These are phyloP conservation scores for Arothron firmamentum DNA, from an alignment of 2,113 vertebrate species.

Conservation along the genomic window DNA sequence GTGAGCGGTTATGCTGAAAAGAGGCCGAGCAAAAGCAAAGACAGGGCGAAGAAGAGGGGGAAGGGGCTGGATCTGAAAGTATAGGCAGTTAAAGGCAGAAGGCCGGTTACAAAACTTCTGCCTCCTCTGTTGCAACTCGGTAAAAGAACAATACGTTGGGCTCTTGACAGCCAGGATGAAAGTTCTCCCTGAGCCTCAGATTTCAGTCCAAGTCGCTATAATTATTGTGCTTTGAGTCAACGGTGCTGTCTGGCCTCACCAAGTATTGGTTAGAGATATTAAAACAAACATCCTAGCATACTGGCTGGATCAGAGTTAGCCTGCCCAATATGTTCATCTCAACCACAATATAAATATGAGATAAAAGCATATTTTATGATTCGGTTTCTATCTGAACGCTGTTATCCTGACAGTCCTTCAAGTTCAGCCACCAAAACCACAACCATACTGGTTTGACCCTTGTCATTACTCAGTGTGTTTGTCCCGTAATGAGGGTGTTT, in stretches of 20 bases:
- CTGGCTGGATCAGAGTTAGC: constrained; percentile 5
- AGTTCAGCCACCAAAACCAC: constrained; percentile 5
- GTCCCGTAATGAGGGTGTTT: constrained; percentile 28
- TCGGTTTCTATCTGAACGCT: background rate
- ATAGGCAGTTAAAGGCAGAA: constrained; percentile 21
- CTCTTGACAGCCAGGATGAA: constrained; percentile 25
- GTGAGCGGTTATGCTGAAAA: constrained; percentile 59
- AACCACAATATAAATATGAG: constrained; percentile 15
- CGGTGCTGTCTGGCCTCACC: constrained; percentile 16
- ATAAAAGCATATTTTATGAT: background rate
- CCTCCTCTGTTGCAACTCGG: constrained; percentile 48
- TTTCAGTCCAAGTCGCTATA: constrained; percentile 28
- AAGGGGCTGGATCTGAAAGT: constrained; percentile 31
- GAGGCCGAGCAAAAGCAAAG: constrained; percentile 35
- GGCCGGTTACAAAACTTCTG: constrained; percentile 55
- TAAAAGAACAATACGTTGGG: constrained; percentile 45
- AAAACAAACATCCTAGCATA: constrained; percentile 30
- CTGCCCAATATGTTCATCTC: constrained; percentile 7
- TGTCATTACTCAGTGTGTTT: constrained; percentile 9
- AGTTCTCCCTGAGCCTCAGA: constrained; percentile 7
- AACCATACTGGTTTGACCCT: background rate
- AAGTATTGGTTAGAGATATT: constrained; percentile 5
- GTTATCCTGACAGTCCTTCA: constrained; percentile 11
- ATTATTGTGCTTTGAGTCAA: constrained; percentile 40
- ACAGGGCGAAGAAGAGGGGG: constrained; percentile 26